phyloP scores from a whole-genome alignment of 2,113 vertebrate genomes.

The Sylvilagus bachmani region DNA sequence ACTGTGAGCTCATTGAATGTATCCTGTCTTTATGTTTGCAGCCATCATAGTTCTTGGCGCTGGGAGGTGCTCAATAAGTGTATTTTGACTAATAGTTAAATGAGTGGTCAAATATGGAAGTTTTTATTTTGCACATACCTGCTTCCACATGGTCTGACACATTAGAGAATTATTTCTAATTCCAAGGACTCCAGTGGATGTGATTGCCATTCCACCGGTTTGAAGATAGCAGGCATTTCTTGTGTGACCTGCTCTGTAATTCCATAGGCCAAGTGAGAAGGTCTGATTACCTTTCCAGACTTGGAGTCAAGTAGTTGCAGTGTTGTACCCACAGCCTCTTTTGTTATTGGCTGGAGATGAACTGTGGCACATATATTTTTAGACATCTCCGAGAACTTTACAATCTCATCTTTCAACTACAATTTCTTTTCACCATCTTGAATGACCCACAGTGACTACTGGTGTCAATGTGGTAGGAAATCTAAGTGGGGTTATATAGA shows the following conservation, averaged over 20 bases:
- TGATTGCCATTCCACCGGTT: background rate
- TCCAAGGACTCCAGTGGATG: background rate
- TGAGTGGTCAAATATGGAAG: background rate
- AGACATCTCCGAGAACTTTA: constrained; percentile 53
- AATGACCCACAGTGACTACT: constrained; percentile 15
- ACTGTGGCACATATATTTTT: constrained; percentile 45
- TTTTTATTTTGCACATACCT: background rate
- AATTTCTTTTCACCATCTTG: constrained; percentile 26
- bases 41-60: background rate
- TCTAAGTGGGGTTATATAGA: background rate
- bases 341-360: background rate
- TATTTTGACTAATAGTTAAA: background rate
- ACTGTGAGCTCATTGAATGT: background rate
- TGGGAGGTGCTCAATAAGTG: background rate
- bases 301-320: constrained; percentile 41
- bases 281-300: constrained; percentile 30
- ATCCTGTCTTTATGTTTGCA: constrained; percentile 19
- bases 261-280: background rate
- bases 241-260: background rate
- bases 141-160: background rate
- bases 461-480: background rate
- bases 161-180: constrained; percentile 23
- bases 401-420: background rate
- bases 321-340: background rate
- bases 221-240: background rate